phyloP scores from a whole-genome alignment of 2,888 invertebrate genomes.

The Myopa tessellatipennis region DNA sequence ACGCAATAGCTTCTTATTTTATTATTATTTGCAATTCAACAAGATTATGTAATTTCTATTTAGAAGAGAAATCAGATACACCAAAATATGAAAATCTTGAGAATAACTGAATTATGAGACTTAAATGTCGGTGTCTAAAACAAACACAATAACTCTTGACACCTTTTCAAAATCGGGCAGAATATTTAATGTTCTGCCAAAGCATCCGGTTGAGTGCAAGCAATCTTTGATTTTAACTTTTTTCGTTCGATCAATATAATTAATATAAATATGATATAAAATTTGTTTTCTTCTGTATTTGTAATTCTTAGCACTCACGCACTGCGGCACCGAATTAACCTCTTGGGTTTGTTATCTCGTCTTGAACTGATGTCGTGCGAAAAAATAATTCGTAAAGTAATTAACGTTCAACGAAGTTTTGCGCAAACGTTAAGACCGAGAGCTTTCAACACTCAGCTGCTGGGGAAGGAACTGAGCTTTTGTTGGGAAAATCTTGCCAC shows the following conservation, averaged over 20 bases:
- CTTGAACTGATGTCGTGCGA: slow-evolving; percentile 60
- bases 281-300: slow-evolving; percentile 10
- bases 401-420: slow-evolving; percentile 52
- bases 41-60: slow-evolving; percentile 17
- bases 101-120: not conserved
- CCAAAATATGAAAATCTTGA: not conserved
- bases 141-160: not conserved
- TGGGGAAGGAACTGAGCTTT: slow-evolving; percentile 30
- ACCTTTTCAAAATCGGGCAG: too few species aligned
- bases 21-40: not conserved
- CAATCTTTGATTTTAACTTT: slow-evolving; percentile 1
- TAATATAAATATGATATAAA: not conserved
- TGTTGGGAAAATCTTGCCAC: slow-evolving; percentile 55
- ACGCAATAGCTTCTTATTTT: slow-evolving; percentile 32
- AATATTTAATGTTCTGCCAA: not conserved
- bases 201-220: not conserved
- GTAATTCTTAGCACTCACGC: slow-evolving; percentile 45
- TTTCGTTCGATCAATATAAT: slow-evolving; percentile 20
- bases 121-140: not conserved
- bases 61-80: not conserved
- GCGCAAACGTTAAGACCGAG: not conserved
- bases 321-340: slow-evolving; percentile 49
- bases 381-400: slow-evolving; percentile 52
- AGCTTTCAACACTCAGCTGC: slow-evolving; percentile 33
- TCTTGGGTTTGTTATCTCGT: slow-evolving; percentile 64